Evolutionary conservation across 2,888 invertebrate species (phyloP), one percentile per base, ranked within the genome.

Genomic region (Hybos culiciformis): DNA sequence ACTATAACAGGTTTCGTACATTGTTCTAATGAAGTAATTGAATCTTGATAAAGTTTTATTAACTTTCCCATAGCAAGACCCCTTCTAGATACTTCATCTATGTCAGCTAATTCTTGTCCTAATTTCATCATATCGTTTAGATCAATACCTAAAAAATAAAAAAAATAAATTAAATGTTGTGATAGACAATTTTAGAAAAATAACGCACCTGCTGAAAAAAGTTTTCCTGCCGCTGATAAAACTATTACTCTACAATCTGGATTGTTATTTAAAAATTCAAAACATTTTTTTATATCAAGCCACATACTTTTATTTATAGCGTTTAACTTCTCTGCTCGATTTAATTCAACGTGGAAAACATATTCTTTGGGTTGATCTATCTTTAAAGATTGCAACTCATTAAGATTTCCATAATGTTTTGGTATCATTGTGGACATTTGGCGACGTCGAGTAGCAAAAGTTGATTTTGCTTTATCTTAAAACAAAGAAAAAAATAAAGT

Each of bases 1-100:
- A 79, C 76, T 42, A 98, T 78, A 0, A 97, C 84, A 0, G 97
- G 97, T 62, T 97, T 97, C 4, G 73, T 69, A 56, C 96, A 97
- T 61, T 77, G 74, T 66, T 96, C 94, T 34, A 96, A 59, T 0
- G 84, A 71, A 5, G 79, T 75, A 44, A 94, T 80, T 14, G 81
- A 76, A 21, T 83, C 74, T 51, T 97, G 88, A 54, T 79, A 86
- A 1, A 60, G 49, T 53, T 69, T 72, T 37, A 94, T 80, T 17
- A 70, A 61, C 26, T 71, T 69, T 12, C 73, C 69, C 11, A 91
- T 54, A 19, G 74, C 57, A 50, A 80, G 74, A 0, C 82, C 81
- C 61, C 80, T 86, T 20, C 93, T 71, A 0, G 83, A 85, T 0
- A 82, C 67, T 61, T 94, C 94, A 2, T 81, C 78, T 0, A 75